phyloP scores from a whole-genome alignment of 2,888 invertebrate genomes.

The Perithous albicinctus region DNA sequence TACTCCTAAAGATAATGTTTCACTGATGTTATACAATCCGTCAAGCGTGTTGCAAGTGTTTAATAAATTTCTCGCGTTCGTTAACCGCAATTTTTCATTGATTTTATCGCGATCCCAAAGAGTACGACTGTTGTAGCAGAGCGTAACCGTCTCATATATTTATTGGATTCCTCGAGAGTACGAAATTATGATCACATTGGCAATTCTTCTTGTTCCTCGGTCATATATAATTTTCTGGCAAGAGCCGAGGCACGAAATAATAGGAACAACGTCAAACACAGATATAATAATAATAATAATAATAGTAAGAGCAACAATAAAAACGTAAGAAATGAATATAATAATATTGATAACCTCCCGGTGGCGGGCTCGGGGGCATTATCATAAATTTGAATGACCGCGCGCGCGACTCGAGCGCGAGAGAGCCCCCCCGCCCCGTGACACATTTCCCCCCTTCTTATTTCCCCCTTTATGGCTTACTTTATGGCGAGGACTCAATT shows the following conservation, averaged over 20 bases:
- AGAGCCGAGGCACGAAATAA: conserved; percentile 17
- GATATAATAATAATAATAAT: conserved; percentile 31
- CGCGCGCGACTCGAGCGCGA: conserved; percentile 69
- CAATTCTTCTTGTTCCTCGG: conserved; percentile 5
- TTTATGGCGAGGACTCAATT: conserved; percentile 85
- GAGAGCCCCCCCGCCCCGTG: conserved; percentile 72
- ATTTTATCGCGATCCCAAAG: conserved; percentile 36
- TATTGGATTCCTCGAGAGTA: conserved; percentile 18
- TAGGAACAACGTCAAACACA: conserved; percentile 42
- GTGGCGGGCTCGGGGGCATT: conserved; percentile 77
- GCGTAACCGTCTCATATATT: conserved; percentile 12
- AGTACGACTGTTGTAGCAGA: neutral
- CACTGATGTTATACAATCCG: no score
- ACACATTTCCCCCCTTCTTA: conserved; percentile 83
- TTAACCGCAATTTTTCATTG: conserved; percentile 28
- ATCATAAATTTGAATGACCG: conserved; percentile 84
- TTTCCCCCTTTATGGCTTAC: conserved; percentile 82
- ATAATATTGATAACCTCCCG: conserved; percentile 81
- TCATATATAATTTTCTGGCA: neutral
- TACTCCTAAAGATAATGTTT: neutral
- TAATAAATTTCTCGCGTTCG: conserved; percentile 42
- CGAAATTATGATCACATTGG: conserved; percentile 25
- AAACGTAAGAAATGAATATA: conserved; percentile 57
- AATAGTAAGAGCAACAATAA: no score
- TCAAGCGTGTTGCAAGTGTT: neutral